These are phyloP conservation scores for Melanocharis versteri DNA, from an alignment of 2,113 vertebrate species.

Conservation along the genomic window DNA sequence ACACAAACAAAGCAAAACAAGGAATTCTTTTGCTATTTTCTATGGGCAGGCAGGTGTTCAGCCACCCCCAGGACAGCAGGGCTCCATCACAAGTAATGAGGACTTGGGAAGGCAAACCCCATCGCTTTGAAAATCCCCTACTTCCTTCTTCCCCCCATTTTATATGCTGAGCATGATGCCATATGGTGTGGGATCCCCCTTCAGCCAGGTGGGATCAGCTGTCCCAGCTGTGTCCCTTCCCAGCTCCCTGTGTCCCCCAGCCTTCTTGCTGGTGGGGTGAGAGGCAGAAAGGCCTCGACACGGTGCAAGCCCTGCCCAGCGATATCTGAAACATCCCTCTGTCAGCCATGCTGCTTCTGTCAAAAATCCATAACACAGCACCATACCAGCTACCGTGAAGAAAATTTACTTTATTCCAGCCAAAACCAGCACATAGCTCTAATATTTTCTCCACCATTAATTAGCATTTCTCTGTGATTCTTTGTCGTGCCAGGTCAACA, in stretches of 20 bases:
- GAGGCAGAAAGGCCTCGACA: background rate
- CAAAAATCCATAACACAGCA: background rate
- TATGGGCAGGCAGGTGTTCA: background rate
- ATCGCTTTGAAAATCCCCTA: fast-evolving
- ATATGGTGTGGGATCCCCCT: background rate
- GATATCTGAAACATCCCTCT: background rate
- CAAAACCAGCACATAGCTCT: background rate
- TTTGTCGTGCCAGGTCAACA: background rate
- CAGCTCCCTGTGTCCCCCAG: background rate
- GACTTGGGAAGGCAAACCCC: background rate
- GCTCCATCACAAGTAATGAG: fast-evolving
- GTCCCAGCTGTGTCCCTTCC: background rate
- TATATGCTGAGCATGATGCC: fast-evolving
- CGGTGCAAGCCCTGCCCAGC: fast-evolving
- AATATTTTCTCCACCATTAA: background rate
- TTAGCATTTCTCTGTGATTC: background rate
- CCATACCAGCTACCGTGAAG: background rate
- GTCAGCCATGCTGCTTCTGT: background rate
- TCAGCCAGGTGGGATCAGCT: background rate
- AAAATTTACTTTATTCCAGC: background rate
- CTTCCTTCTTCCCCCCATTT: background rate
- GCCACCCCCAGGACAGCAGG: background rate
- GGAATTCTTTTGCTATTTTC: background rate
- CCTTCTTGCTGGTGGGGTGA: background rate
- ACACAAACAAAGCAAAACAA: background rate